Evolutionary conservation across 2,113 vertebrate genomes (phyloP).

Genomic region (Chroicocephalus ridibundus): DNA sequence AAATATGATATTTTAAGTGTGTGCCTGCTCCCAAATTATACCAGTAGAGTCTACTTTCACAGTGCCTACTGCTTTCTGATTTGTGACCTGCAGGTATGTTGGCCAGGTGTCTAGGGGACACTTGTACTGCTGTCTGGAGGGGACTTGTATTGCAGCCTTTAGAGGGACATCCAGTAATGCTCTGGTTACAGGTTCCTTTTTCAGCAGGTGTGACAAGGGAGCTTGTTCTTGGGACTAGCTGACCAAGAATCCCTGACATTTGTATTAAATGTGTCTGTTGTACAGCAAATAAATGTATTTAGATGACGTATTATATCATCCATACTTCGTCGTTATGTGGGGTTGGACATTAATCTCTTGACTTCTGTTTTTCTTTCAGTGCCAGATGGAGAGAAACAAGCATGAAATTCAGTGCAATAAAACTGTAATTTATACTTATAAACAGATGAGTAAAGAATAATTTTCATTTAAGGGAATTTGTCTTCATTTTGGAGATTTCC

Average conservation of each 20-base stretch:
- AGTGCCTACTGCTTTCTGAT: background rate
- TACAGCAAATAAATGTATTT: background rate
- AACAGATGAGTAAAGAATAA: background rate
- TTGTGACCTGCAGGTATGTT: background rate
- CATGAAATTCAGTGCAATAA: background rate
- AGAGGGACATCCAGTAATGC: background rate
- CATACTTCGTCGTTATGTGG: background rate
- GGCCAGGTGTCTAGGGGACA: background rate
- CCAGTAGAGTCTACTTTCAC: background rate
- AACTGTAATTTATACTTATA: background rate
- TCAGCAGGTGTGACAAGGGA: background rate
- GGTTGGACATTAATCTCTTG: background rate
- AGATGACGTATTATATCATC: background rate
- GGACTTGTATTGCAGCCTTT: background rate
- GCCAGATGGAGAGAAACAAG: slow-evolving; percentile 1
- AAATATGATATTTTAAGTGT: background rate
- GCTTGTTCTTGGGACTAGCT: background rate
- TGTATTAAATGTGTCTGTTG: background rate
- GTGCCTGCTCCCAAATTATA: background rate
- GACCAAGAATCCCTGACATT: background rate
- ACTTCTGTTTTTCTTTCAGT: background rate
- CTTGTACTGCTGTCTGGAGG: background rate
- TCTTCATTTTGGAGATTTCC: background rate
- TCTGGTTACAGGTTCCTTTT: background rate
- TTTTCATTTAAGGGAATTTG: background rate